These are phyloP conservation scores for Vulpes ferrilata DNA, from an alignment of 2,113 vertebrate species.

Conservation along the genomic window DNA sequence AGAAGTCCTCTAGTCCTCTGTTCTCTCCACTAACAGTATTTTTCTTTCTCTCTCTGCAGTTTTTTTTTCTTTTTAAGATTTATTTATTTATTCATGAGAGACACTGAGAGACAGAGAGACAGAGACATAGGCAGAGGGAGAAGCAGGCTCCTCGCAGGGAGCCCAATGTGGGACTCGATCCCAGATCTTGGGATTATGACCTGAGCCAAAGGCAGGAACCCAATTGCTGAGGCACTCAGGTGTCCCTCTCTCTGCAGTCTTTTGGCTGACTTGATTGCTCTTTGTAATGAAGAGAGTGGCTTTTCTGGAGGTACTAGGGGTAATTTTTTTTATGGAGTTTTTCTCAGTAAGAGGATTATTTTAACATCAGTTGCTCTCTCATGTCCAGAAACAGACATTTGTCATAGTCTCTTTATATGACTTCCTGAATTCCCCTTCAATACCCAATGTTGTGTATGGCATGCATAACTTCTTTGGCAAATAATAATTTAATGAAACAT, in stretches of 20 bases:
- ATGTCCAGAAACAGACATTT: not conserved
- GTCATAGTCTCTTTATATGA: not conserved
- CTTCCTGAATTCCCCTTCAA: not conserved
- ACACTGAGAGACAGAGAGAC: no score
- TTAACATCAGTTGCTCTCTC: not conserved
- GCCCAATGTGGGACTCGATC: no score
- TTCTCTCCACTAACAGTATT: not conserved
- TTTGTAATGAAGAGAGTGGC: not conserved
- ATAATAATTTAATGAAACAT: not conserved
- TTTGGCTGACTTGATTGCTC: not conserved
- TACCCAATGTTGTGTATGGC: not conserved
- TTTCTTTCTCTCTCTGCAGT: not conserved
- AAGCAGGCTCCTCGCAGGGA: no score
- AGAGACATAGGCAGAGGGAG: no score
- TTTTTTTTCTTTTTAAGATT: no score
- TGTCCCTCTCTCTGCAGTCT: not conserved
- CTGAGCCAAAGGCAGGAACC: no score
- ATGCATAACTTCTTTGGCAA: not conserved
- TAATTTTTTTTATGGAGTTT: not conserved
- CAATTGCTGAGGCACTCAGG: no score
- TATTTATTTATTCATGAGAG: no score
- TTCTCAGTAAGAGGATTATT: not conserved
- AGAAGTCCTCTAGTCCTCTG: not conserved
- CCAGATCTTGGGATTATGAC: no score
- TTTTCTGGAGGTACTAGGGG: accelerated